phyloP scores from a whole-genome alignment of 2,888 invertebrate genomes.

The Synergus japonicus region DNA sequence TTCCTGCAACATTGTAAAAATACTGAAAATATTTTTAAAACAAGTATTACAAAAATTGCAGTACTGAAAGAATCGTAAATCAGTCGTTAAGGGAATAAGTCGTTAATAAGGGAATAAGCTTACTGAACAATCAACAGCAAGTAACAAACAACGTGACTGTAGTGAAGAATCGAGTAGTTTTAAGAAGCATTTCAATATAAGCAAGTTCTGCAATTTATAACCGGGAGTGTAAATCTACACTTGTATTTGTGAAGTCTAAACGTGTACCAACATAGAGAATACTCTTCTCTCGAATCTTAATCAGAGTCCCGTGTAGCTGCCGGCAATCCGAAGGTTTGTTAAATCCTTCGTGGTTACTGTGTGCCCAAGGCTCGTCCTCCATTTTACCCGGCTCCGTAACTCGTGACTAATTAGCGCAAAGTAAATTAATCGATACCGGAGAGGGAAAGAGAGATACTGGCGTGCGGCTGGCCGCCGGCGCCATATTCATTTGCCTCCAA shows the following conservation, averaged over 20 bases:
- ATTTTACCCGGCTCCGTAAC: constrained; percentile 50
- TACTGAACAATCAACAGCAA: neutral
- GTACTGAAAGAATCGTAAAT: neutral
- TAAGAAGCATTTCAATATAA: constrained; percentile 25
- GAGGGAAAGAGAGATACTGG: constrained; percentile 49
- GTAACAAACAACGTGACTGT: constrained; percentile 9
- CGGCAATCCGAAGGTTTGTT: constrained; percentile 43
- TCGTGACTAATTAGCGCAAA: constrained; percentile 59
- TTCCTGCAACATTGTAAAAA: too few relatives aligned
- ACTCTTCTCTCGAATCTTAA: constrained; percentile 48
- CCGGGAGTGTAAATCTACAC: constrained; percentile 20
- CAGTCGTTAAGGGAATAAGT: neutral
- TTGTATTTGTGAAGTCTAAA: constrained; percentile 26
- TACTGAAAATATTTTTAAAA: too few relatives aligned
- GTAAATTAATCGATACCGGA: constrained; percentile 48
- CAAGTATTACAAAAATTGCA: too few relatives aligned
- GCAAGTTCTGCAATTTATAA: constrained; percentile 37
- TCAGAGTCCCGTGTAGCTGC: constrained; percentile 41
- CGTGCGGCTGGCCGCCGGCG: constrained; percentile 41
- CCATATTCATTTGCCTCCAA: constrained; percentile 40
- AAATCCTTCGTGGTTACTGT: constrained; percentile 47
- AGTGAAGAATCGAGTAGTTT: constrained; percentile 16
- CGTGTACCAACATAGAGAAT: constrained; percentile 23
- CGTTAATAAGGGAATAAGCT: neutral
- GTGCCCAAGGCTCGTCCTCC: constrained; percentile 49